Percentiles rank a stretch among this genome's conserved stretches.
Evolutionary conservation across 2,888 invertebrate species (phyloP).

Genomic region (Zygogramma bicolorata): DNA sequence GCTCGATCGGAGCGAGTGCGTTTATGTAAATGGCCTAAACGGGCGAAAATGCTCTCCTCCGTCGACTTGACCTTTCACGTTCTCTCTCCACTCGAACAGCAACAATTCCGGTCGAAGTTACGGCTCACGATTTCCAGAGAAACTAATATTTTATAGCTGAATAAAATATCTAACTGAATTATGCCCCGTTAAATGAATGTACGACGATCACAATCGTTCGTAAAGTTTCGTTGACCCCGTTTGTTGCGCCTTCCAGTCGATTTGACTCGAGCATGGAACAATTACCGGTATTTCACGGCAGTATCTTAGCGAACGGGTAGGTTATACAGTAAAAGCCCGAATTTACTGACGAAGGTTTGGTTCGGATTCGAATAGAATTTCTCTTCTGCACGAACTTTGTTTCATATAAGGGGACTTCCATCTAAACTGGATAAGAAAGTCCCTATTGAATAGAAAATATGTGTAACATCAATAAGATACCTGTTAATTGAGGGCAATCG

Average conservation of each 20-base stretch:
- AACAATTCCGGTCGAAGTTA: conserved; percentile 38
- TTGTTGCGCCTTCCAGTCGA: neutral
- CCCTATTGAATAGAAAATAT: too few relatives aligned
- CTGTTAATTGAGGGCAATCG: too few relatives aligned
- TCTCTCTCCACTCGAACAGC: conserved; percentile 23
- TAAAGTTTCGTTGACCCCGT: neutral
- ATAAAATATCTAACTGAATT: conserved; percentile 33
- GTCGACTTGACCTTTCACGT: conserved; percentile 39
- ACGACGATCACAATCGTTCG: neutral
- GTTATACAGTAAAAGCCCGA: too few relatives aligned
- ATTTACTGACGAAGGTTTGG: too few relatives aligned
- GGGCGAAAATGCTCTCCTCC: conserved; percentile 22
- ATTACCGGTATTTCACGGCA: neutral
- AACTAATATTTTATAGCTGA: conserved; percentile 26
- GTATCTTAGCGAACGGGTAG: neutral
- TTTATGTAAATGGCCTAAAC: conserved; percentile 42
- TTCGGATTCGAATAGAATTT: too few relatives aligned
- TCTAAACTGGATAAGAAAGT: too few relatives aligned
- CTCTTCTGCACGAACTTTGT: too few relatives aligned
- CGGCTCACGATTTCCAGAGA: conserved; percentile 35
- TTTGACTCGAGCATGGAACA: neutral
- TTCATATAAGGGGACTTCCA: too few relatives aligned
- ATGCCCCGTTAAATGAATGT: conserved; percentile 3
- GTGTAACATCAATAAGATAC: too few relatives aligned
- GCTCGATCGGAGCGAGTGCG: conserved; percentile 25